These are phyloP conservation scores for Nomada goodeniana DNA, from an alignment of 2,888 invertebrate genomes.

Conservation along the genomic window DNA sequence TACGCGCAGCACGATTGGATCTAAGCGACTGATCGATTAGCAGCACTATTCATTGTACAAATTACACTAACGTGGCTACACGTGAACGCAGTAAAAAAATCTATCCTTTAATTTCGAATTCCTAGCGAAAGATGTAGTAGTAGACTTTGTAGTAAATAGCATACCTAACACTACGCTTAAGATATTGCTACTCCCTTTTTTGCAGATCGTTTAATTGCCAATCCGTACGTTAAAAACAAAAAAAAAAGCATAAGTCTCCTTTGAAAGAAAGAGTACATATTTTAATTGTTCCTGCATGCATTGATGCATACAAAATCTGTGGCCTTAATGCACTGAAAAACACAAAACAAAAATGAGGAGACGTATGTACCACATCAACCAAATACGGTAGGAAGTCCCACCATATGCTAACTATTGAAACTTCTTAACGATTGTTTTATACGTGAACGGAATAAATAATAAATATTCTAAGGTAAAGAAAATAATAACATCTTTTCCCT, in stretches of 20 bases:
- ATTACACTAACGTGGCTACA: conserved; percentile 65
- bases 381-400: conserved; percentile 43
- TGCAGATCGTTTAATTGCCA: conserved; percentile 15
- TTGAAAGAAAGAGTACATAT: conserved; percentile 16
- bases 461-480: conserved; percentile 68
- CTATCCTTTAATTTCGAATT: conserved; percentile 39
- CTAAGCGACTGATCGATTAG: conserved; percentile 67
- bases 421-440: conserved; percentile 33
- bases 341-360: conserved; percentile 17
- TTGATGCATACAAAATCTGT: conserved; percentile 38
- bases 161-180: conserved; percentile 35
- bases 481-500: conserved; percentile 59
- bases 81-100: conserved; percentile 46
- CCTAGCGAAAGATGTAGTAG: conserved; percentile 10
- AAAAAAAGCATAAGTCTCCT: conserved; percentile 7
- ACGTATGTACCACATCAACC: conserved; percentile 47
- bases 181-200: conserved; percentile 6
- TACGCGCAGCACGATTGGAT: conserved; percentile 70
- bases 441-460: conserved; percentile 70
- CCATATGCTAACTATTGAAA: conserved; percentile 43
- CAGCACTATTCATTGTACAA: conserved; percentile 74
- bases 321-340: conserved; percentile 15
- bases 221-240: conserved; percentile 13
- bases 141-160: conserved; percentile 12
- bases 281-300: conserved; percentile 46